These are phyloP conservation scores for Meliscaeva auricollis DNA, from an alignment of 2,888 invertebrate species.

Conservation along the genomic window DNA sequence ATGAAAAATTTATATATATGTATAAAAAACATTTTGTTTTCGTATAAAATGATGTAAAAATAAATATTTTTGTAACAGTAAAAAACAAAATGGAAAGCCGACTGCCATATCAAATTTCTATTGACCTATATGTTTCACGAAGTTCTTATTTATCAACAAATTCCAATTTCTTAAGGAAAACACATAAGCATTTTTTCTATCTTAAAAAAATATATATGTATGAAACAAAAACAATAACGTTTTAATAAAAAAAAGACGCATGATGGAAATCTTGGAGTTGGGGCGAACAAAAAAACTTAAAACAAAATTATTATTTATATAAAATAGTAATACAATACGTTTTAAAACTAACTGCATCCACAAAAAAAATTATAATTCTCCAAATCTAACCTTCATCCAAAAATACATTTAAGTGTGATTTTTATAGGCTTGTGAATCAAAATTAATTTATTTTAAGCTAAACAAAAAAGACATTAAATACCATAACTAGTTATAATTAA, in stretches of 20 bases:
- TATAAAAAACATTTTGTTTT: constrained; percentile 60
- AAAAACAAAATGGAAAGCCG: constrained; percentile 78
- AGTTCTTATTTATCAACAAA: constrained; percentile 48
- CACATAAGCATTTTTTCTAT: constrained; percentile 54
- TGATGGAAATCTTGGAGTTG: constrained; percentile 81
- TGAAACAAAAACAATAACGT: too few species aligned
- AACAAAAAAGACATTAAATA: constrained; percentile 55
- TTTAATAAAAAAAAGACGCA: constrained; percentile 58
- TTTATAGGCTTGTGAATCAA: constrained; percentile 75
- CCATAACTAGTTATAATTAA: constrained; percentile 57
- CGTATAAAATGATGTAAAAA: constrained; percentile 42
- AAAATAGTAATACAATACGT: constrained; percentile 70
- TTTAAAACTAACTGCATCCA: constrained; percentile 57
- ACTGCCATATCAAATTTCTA: constrained; percentile 79
- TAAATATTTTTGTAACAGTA: constrained; percentile 69
- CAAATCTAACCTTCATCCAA: constrained; percentile 66
- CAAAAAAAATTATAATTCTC: constrained; percentile 46
- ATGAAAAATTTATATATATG: constrained; percentile 12
- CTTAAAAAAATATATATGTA: constrained; percentile 16
- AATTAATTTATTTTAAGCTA: constrained; percentile 71
- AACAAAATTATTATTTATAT: constrained; percentile 41
- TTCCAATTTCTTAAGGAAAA: constrained; percentile 58
- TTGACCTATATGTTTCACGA: constrained; percentile 67
- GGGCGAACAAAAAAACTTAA: constrained; percentile 79
- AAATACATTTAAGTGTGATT: constrained; percentile 70